These are phyloP conservation scores for Astreopora myriophthalma DNA, from an alignment of 64 coral and sea anemone species.

Conservation along the genomic window DNA sequence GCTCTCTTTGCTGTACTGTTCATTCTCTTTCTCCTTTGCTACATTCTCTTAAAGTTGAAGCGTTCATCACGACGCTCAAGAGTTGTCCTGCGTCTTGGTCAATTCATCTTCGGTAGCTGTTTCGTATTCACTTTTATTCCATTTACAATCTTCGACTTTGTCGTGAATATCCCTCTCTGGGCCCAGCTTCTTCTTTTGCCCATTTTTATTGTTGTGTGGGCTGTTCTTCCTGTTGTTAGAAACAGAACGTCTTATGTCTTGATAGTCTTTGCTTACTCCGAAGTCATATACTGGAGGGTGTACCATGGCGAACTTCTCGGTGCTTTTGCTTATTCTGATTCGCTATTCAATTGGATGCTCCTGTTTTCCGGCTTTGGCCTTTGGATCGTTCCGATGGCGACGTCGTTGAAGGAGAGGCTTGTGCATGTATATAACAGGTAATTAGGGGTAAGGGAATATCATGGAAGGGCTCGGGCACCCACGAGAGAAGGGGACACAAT, in stretches of 20 bases:
- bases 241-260: slow-evolving; percentile 28
- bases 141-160: slow-evolving; percentile 63
- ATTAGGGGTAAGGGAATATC: too few species aligned
- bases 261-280: slow-evolving; percentile 70
- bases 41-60: too few species aligned
- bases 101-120: slow-evolving; percentile 12
- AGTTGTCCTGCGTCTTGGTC: not conserved
- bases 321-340: not conserved
- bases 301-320: slow-evolving; percentile 53
- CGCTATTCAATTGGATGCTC: not conserved
- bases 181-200: slow-evolving; percentile 20
- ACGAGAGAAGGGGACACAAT: too few species aligned
- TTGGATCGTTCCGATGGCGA: slow-evolving; percentile 46
- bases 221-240: slow-evolving; percentile 60
- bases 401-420: slow-evolving; percentile 51
- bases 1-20: too few species aligned
- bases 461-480: too few species aligned
- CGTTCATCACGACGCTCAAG: too few species aligned
- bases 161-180: slow-evolving; percentile 62
- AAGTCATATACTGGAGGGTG: slow-evolving; percentile 64
- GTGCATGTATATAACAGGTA: slow-evolving; percentile 63
- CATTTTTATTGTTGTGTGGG: slow-evolving; percentile 35
- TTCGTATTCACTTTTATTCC: slow-evolving; percentile 65
- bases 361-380: slow-evolving; percentile 48
- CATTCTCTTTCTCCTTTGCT: too few species aligned